Base-by-base conservation (phyloP, 2,113 vertebrate species). In the Balaeniceps rex region DNA sequence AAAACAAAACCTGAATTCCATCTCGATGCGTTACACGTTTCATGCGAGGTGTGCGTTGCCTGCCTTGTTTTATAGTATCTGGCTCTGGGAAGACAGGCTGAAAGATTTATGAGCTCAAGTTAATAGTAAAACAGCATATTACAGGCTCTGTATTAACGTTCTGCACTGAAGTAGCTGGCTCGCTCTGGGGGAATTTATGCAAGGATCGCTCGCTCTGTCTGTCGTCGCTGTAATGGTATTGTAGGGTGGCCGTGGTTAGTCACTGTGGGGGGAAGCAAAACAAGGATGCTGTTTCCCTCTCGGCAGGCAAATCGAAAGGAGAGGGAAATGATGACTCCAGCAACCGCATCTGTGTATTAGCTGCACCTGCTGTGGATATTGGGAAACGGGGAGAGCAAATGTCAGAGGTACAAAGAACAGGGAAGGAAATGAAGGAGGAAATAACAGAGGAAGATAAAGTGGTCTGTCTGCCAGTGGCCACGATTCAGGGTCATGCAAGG, bases 41-140 rank as follows among this genome's bases (percentile, higher is more conserved):
- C 64, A 36, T 6, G 46, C 4, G 3, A 69, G 42, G 87, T 4
- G 3, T 65, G 40, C 1, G 0, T 68, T 49, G 93, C 81, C 36
- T 94, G 84, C 83, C 91, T 90, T 93, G 87, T 83, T 97, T 96
- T 95, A 94, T 96, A 92, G 97, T 90, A 90, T 74, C 82, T 95
- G 95, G 78, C 63, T 1, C 77, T 65, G 93, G 64, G 87, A 46
- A 91, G 91, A 68, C 71, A 64, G 89, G 64, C 78, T 88, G 95
- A 93, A 88, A 90, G 91, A 95, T 95, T 94, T 70, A 96, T 75
- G 93, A 93, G 87, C 85, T 89, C 23, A 47, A 93, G 95, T 93
- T 92, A 82, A 96, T 94, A 92, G 94, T 90, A 96, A 96, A 91
- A 6, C 83, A 90, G 83, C 72, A 36, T 60, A 94, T 87, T 58